A percentile compares a stretch with the other conserved stretches of the same genome.
Evolutionary conservation across 2,888 invertebrate genomes (phyloP).

Genomic region (Neuroscelio doddi): DNA sequence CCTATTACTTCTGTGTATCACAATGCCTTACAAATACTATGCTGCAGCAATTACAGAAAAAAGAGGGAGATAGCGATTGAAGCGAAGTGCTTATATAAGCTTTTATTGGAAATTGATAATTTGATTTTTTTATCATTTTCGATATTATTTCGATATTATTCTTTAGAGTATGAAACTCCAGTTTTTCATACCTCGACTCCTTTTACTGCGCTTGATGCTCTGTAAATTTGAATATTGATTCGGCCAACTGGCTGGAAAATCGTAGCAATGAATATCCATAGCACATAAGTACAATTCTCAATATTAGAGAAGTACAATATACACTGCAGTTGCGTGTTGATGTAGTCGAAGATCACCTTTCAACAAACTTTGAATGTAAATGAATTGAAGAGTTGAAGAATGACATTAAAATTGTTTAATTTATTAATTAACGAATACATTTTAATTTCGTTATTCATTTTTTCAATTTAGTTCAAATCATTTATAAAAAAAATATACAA

Average conservation of each 20-base stretch:
- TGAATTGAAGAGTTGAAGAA: too few species aligned
- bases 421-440: too few species aligned
- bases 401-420: too few species aligned
- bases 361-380: too few species aligned
- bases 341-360: too few species aligned
- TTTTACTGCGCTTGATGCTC: not conserved
- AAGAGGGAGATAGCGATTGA: not conserved
- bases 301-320: too few species aligned
- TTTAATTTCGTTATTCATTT: too few species aligned
- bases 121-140: not conserved
- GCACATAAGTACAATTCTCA: too few species aligned
- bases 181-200: not conserved
- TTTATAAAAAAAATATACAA: too few species aligned
- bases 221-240: slow-evolving; percentile 8
- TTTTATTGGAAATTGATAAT: not conserved
- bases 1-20: not conserved
- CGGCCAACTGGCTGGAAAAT: slow-evolving; percentile 1
- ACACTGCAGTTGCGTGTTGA: too few species aligned
- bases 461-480: too few species aligned
- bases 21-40: not conserved
- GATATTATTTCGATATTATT: not conserved
- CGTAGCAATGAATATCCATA: slow-evolving; percentile 1
- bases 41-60: not conserved
- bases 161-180: not conserved
- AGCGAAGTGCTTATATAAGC: too few species aligned